Base-by-base conservation (phyloP, 2,888 invertebrate species). In the Papilio elwesi region DNA sequence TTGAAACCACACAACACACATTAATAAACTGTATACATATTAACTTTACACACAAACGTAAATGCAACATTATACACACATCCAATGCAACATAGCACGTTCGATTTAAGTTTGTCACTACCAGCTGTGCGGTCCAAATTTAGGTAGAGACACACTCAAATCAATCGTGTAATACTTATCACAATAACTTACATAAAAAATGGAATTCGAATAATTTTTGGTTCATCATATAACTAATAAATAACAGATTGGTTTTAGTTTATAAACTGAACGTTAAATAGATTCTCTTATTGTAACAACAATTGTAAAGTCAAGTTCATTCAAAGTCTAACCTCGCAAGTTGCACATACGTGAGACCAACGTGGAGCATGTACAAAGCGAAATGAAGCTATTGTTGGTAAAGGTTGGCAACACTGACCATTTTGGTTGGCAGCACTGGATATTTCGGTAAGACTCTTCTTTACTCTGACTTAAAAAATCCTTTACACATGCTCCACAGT, bases 241-340 rank as follows among this genome's bases (percentile, higher is more conserved):
- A 66, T 66, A 68, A 67, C n/a, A 64, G 26, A 38, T 66, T 49
- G 53, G 47, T 63, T 53, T 36, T 62, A 49, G 55, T 71, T 55
- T 13, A 48, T 65, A 16, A 47, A 70, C 12, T 48, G 57, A 51
- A 52, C 9, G 7, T 12, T 48, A 53, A 70, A 64, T 70, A 65
- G 3, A 65, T n/a, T n/a, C 7, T 55, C 15, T 51, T 64, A 73
- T 73, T 77, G 76, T 76, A 80, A 76, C 78, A 77, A 78, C 77
- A 12, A 66, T n/a, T 36, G 38, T 15, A 49, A 49, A 13, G 15
- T 57, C 64, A 36, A 68, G 76, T 68, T 77, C 76, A 78, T 73
- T 77, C 57, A 71, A 79, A 69, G 72, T 76, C 85, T 89, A 90
- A 89, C 90, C 89, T 90, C 89, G 79, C 79, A 73, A 85, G 81